phyloP scores from a whole-genome alignment of 2,888 invertebrate genomes.

The Sarcophaga carnaria region DNA sequence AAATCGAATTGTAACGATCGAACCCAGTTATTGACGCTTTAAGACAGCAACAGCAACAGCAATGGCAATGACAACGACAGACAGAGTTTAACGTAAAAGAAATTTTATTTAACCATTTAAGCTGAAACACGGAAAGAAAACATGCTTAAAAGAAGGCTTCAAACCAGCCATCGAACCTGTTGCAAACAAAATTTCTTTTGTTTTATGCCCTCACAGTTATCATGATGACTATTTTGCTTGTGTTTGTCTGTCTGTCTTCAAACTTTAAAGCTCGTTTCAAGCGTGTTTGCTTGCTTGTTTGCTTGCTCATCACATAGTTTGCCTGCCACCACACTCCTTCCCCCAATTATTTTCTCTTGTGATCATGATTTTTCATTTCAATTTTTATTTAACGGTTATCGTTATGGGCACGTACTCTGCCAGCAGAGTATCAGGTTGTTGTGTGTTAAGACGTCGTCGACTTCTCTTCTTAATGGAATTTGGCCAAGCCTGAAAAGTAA shows the following conservation, averaged over 20 bases:
- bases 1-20: slow-evolving; percentile 73
- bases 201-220: slow-evolving; percentile 15
- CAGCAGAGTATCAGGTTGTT: slow-evolving; percentile 34
- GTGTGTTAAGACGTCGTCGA: slow-evolving; percentile 24
- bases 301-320: background rate
- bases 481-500: slow-evolving; percentile 53
- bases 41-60: slow-evolving; percentile 28
- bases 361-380: slow-evolving; percentile 15
- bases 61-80: slow-evolving; percentile 12
- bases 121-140: background rate
- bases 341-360: background rate
- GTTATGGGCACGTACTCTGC: slow-evolving; percentile 59
- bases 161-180: background rate
- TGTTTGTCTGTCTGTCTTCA: background rate
- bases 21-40: slow-evolving; percentile 68
- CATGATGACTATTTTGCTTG: slow-evolving; percentile 6
- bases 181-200: background rate
- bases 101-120: slow-evolving; percentile 20
- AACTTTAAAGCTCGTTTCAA: slow-evolving; percentile 6
- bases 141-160: background rate
- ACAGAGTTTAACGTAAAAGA: slow-evolving; percentile 19
- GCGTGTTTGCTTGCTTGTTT: background rate
- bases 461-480: slow-evolving; percentile 42
- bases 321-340: too few relatives aligned
- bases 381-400: slow-evolving; percentile 54